Base-by-base conservation (phyloP, 1,140 invertebrate species). In the Nasonia giraulti region DNA sequence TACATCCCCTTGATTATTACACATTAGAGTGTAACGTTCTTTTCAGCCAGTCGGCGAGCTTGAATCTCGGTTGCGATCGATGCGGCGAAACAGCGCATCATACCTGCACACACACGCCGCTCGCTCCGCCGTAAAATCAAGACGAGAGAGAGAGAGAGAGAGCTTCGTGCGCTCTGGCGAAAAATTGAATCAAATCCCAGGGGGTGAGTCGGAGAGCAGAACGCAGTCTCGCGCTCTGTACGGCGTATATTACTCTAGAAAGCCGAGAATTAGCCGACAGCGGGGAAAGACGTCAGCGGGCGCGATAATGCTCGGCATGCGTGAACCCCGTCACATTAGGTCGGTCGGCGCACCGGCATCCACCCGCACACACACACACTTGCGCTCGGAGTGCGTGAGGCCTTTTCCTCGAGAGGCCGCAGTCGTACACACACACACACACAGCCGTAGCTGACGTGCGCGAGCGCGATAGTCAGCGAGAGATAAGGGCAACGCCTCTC, bases 401-500 rank as follows among this genome's bases (percentile, higher is more conserved):
- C 55, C 55, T 62, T 62, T 62, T 62, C 40, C 55, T 62, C 55
- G 20, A 62, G 55, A 62, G 55, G 17, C 55, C 55, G 20, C 17
- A 62, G 55, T 20, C 14, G 55, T 1, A 14, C 12, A 14, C 47
- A 10, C 47, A 10, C 47, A 14, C 12, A 14, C 47, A 14, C 44
- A 47, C 44, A 47, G 2, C 4, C 8, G 17, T 55, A 17, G 12
- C 50, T 55, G 50, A 55, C 17, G 50, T 55, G 55, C 55, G 5
- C 4, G 79, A 88, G 89, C 89, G 90, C 87, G 87, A 76, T 82
- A 85, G 86, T 81, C 62, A 62, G 20, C 17, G 23, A 84, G 40
- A 89, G 90, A 91, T 91, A 91, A 88, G 86, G 85, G 89, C 89
- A 90, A 91, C 89, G 90, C 90, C 90, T 91, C 89, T 90, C 86